Evolutionary conservation across 2,113 vertebrate species (phyloP), one percentile per base, ranked within the genome.

Genomic region (Panthera uncia): DNA sequence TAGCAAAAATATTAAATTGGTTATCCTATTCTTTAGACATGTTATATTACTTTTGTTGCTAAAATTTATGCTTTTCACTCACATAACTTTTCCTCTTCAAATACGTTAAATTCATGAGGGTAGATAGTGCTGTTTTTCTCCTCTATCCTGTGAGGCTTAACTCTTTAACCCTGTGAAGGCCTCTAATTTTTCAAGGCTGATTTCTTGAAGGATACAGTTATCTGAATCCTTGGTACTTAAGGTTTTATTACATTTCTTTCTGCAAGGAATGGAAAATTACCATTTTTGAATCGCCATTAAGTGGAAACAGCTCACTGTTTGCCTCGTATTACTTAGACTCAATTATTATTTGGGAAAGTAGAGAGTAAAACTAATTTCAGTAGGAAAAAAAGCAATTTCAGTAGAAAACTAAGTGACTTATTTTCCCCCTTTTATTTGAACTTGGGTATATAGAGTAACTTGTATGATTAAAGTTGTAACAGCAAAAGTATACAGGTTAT

Each of bases 1-100:
- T 94, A 97, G 76, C 48, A n/a, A 88, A 96, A 98, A 89, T 82
- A 57, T 57, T 80, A 92, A 85, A 80, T 88, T 81, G 4, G 7
- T 89, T 63, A 95, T 38, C 21, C n/a, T 12, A 41, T 91, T 97
- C 6, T 94, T 87, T 78, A 93, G 94, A 89, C 6, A 29, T 65
- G 15, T 92, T 78, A 82, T 80, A 80, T 89, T 95, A 79, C 68
- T 93, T 61, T 78, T 63, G 81, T 52, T 73, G 25, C 9, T 87
- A 48, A 95, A 90, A 88, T 84, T 36, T 95, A 88, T 76, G n/a
- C 4, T 97, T 92, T 96, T 79, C n/a, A 85, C 5, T 82, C 78
- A 65, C 12, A n/a, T 79, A 96, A 92, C 19, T 65, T 27, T 93
- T 76, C 71, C 45, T 93, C 14, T 90, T 95, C 36, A 91, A 97